These are phyloP conservation scores for Drosophila ironensis DNA, from an alignment of 1,140 invertebrate genomes.

Conservation along the genomic window DNA sequence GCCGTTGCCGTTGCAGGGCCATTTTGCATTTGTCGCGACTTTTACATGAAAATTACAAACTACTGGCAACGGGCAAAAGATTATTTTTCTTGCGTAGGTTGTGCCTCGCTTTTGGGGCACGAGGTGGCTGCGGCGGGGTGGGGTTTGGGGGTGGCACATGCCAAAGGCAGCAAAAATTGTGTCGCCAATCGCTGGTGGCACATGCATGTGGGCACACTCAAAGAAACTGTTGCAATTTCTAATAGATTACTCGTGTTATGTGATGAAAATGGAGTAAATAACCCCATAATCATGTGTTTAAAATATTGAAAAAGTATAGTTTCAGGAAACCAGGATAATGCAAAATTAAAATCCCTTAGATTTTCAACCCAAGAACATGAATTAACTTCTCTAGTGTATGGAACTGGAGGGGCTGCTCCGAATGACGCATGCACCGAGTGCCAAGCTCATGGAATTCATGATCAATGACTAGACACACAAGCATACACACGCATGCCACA, in stretches of 20 bases:
- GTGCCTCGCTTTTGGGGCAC: conserved; percentile 2
- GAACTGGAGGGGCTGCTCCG: conserved; percentile 16
- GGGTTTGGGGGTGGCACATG: conserved; percentile 46
- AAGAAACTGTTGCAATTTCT: too few relatives aligned
- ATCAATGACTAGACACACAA: conserved; percentile 72
- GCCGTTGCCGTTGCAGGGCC: conserved; percentile 53
- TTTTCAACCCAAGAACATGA: too few relatives aligned
- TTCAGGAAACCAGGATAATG: too few relatives aligned
- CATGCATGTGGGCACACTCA: not conserved
- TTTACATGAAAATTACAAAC: conserved; percentile 80
- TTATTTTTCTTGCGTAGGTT: conserved; percentile 61
- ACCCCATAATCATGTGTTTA: too few relatives aligned
- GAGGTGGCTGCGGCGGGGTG: not conserved
- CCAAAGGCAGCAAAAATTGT: conserved; percentile 72
- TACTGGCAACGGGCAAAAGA: conserved; percentile 63
- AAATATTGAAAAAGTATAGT: too few relatives aligned
- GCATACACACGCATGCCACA: conserved; percentile 23
- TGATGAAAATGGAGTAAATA: not conserved
- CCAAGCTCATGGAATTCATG: conserved; percentile 77
- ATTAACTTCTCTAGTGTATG: not conserved
- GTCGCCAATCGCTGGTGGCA: conserved; percentile 59
- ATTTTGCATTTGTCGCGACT: conserved; percentile 77
- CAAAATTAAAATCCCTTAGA: too few relatives aligned
- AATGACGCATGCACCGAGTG: conserved; percentile 72
- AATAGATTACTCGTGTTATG: too few relatives aligned